A percentile compares a stretch with the other conserved stretches of the same genome.
Conservation (phyloP, 1,140 invertebrate genomes). For the Drosophila varians region DNA sequence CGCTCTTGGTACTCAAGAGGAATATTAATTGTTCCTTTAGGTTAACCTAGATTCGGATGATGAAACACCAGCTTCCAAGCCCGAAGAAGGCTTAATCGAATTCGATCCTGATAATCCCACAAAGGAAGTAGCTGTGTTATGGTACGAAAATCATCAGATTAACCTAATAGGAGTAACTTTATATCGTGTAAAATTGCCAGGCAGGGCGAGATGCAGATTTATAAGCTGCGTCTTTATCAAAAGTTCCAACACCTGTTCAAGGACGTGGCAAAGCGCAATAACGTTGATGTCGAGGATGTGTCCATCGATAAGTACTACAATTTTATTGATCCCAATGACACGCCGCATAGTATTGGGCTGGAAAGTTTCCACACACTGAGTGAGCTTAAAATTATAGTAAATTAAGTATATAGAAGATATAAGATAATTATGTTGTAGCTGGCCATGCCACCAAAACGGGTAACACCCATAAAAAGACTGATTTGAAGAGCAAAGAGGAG, state of each 20-base stretch:
- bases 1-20: too few species aligned
- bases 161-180: too few species aligned
- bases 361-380: constrained; percentile 66
- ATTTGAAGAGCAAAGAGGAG: neutral
- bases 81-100: neutral
- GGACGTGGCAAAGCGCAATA: constrained; percentile 63
- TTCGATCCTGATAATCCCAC: constrained; percentile 62
- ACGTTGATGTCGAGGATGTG: constrained; percentile 37
- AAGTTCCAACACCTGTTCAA: constrained; percentile 68
- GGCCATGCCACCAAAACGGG: constrained; percentile 41
- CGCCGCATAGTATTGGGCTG: constrained; percentile 55
- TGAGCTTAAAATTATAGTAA: constrained; percentile 14
- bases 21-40: constrained; percentile 7
- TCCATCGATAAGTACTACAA: constrained; percentile 54
- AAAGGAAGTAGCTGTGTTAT: constrained; percentile 56
- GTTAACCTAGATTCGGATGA: constrained; percentile 69
- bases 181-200: constrained; percentile 3
- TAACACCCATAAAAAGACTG: constrained; percentile 1
- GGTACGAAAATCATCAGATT: too few species aligned
- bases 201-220: constrained; percentile 62
- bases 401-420: too few species aligned
- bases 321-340: constrained; percentile 49
- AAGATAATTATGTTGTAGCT: constrained; percentile 33
- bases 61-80: constrained; percentile 9
- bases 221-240: constrained; percentile 63